Conservation (phyloP, 2,113 vertebrate genomes). For the Piprites chloris region DNA sequence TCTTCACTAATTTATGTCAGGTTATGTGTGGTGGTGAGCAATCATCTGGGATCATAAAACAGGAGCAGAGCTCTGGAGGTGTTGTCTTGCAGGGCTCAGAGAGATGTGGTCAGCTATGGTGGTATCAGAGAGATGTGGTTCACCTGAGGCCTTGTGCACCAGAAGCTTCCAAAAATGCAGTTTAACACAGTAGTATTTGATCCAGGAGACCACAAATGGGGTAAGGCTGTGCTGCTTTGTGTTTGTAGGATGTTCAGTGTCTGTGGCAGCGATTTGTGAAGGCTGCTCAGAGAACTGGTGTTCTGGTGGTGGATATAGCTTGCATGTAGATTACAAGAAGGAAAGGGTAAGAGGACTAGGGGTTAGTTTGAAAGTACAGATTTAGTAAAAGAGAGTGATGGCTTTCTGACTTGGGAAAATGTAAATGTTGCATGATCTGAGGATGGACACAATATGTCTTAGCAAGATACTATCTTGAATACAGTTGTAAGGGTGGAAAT, state of each 20-base stretch:
- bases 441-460: background rate
- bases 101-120: background rate
- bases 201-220: background rate
- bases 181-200: background rate
- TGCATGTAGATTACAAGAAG: background rate
- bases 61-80: background rate
- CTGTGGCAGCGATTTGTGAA: background rate
- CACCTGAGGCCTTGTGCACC: background rate
- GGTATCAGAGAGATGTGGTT: background rate
- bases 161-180: background rate
- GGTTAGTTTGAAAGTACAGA: background rate
- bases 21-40: background rate
- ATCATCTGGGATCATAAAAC: background rate
- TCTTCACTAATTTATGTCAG: background rate
- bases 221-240: background rate
- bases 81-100: background rate
- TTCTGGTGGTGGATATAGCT: background rate
- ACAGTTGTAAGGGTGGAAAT: background rate
- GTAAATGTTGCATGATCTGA: background rate
- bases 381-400: background rate
- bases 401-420: background rate
- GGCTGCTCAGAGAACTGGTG: background rate
- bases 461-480: background rate
- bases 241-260: background rate
- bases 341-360: background rate